Evolutionary conservation across 2,888 invertebrate genomes (phyloP), one percentile per base, ranked within the genome.

Genomic region (Dendrolimus pini): DNA sequence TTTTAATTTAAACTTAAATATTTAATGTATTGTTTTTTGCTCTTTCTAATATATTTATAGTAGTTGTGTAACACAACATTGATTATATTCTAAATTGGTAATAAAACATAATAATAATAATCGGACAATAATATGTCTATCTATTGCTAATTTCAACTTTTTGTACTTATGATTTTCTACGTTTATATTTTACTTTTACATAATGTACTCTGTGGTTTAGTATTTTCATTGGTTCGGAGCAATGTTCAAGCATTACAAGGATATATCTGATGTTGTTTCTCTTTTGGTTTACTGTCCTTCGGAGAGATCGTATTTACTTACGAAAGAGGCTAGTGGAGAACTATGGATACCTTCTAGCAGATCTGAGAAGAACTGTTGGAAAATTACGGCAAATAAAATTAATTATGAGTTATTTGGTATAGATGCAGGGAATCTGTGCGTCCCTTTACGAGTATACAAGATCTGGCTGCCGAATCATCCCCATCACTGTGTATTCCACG

Each of bases 221-320:
- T 6, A 6, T 30, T 0, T 30, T 30, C 30, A 30, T 30, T 30
- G 30, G 0, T 30, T 30, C 3, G 30, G 30, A 30, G 6, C 30
- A 55, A 86, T 87, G 87, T 87, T 86, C 61, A 85, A 83, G 60
- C 70, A 77, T 55, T 86, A 83, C 60, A 77, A 70, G 61, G 85
- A 85, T 59, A 55, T 88, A 8, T 68, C 74, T 54, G 86, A 88
- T 61, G 85, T 86, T 9, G 83, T 88, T 0, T 85, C 87, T 0
- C 64, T 88, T n/a, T 54, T 88, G 55, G 75, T 81, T 12, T 82
- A 80, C 62, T 87, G 85, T 59, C 78, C 84, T 1, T 63, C 67
- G 0, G 87, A 88, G 9, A 73, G 71, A 54, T 64, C 78, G 0
- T 84, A 72, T 59, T 73, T 88, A 1, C 64, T 86, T 14, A 77